These are phyloP conservation scores for Scaptodrosophila latifasciaeformis DNA, from an alignment of 2,888 invertebrate genomes.

Conservation along the genomic window DNA sequence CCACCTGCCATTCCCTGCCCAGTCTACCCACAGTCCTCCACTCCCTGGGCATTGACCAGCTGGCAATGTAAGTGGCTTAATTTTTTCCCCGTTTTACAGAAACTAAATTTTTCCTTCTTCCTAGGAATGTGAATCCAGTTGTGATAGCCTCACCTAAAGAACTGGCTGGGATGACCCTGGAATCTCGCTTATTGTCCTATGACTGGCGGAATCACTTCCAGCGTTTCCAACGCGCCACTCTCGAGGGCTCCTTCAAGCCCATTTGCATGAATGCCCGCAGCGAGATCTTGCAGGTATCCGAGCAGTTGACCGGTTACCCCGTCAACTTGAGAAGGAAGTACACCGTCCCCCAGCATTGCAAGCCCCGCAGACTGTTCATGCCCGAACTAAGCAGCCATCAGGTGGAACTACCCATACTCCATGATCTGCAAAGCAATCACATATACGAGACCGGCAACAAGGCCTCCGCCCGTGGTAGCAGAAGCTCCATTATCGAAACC, in stretches of 20 bases:
- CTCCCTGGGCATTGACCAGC: constrained; percentile 80
- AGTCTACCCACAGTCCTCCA: constrained; percentile 80
- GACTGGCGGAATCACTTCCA: constrained; percentile 81
- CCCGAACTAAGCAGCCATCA: constrained; percentile 73
- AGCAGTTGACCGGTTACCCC: constrained; percentile 51
- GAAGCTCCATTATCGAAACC: constrained; percentile 77
- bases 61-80: constrained; percentile 78
- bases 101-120: neutral
- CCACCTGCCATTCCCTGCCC: constrained; percentile 80
- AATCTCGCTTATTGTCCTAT: constrained; percentile 79
- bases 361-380: constrained; percentile 40
- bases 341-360: constrained; percentile 43
- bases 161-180: constrained; percentile 79
- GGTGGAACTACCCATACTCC: constrained; percentile 75
- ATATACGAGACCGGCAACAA: constrained; percentile 21
- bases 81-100: neutral
- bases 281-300: constrained; percentile 73
- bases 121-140: constrained; percentile 79
- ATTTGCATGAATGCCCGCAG: constrained; percentile 79
- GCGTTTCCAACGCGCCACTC: constrained; percentile 79
- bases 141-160: constrained; percentile 79
- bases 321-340: constrained; percentile 49
- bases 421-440: constrained; percentile 37
- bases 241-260: constrained; percentile 79
- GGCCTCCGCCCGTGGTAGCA: constrained; percentile 75